Percentiles rank a stretch among this genome's conserved stretches.
Evolutionary conservation across 2,797 vertebrate species (phyloP).

Genomic region (Bovichtus variegatus): DNA sequence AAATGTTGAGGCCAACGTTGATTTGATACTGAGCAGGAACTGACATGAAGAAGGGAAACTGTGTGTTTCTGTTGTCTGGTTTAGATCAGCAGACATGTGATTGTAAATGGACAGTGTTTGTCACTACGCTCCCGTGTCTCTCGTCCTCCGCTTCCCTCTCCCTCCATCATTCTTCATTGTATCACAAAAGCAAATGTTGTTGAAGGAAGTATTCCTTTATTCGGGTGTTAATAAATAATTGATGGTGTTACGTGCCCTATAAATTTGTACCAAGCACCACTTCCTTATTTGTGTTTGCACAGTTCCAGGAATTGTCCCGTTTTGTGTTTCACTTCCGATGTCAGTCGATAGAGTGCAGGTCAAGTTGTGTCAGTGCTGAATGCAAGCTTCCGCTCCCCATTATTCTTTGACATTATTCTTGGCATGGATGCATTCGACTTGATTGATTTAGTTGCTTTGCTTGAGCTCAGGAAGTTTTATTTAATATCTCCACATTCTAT

Average conservation of each 20-base stretch:
- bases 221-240: slow-evolving; percentile 83
- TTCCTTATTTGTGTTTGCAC: slow-evolving; percentile 80
- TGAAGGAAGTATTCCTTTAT: slow-evolving; percentile 75
- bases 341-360: slow-evolving; percentile 77
- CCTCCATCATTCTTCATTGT: slow-evolving; percentile 41
- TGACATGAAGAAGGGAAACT: slow-evolving; percentile 31
- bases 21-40: slow-evolving; percentile 66
- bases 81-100: slow-evolving; percentile 52
- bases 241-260: slow-evolving; percentile 66
- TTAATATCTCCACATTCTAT: slow-evolving; percentile 21
- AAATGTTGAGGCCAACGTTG: slow-evolving; percentile 37
- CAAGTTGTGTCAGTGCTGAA: slow-evolving; percentile 78
- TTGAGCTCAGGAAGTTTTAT: slow-evolving; percentile 60
- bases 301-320: slow-evolving; percentile 83
- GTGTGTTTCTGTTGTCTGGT: slow-evolving; percentile 64
- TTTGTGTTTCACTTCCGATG: slow-evolving; percentile 79
- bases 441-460: slow-evolving; percentile 72
- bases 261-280: slow-evolving; percentile 67
- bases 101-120: slow-evolving; percentile 16
- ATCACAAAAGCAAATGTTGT: slow-evolving; percentile 49
- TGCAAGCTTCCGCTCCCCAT: slow-evolving; percentile 74
- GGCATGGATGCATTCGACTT: slow-evolving; percentile 66
- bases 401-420: slow-evolving; percentile 77
- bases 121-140: slow-evolving; percentile 8
- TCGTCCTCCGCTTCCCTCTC: slow-evolving; percentile 10